Conservation (phyloP, 2,113 vertebrate species). For the Furnarius figulus region DNA sequence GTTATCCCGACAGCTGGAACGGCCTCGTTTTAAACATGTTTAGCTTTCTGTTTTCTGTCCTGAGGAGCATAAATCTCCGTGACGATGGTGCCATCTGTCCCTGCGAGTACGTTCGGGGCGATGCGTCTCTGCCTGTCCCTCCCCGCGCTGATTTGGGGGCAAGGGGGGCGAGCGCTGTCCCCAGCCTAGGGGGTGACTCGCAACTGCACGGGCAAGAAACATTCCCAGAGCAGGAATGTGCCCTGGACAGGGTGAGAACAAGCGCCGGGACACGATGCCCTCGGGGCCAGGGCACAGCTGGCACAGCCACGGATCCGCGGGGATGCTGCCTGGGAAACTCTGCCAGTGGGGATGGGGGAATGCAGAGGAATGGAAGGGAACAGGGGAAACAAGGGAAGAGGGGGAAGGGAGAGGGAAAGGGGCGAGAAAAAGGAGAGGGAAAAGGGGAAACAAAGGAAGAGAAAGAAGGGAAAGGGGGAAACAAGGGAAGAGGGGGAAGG, state of each 20-base stretch:
- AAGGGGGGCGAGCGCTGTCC: neutral
- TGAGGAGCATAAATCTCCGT: neutral
- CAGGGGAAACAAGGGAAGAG: neutral
- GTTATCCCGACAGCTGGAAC: neutral
- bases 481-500: neutral
- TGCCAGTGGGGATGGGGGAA: neutral
- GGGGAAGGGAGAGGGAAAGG: neutral
- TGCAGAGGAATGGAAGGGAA: neutral
- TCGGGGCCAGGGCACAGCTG: neutral
- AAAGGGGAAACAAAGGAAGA: neutral
- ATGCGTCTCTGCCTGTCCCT: neutral
- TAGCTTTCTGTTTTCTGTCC: neutral
- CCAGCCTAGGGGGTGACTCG: accelerated
- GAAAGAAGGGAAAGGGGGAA: neutral
- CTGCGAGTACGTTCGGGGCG: accelerated
- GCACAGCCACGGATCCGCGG: neutral
- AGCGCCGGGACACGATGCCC: accelerated
- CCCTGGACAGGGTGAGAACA: neutral
- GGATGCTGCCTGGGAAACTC: neutral
- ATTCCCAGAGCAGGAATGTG: neutral
- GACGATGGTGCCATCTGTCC: neutral
- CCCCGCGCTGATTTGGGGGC: neutral
- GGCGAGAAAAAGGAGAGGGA: too few relatives aligned
- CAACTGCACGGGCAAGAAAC: neutral
- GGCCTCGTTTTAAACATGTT: neutral